These are phyloP conservation scores for Onychomys torridus DNA, from an alignment of 2,797 vertebrate genomes.

Conservation along the genomic window DNA sequence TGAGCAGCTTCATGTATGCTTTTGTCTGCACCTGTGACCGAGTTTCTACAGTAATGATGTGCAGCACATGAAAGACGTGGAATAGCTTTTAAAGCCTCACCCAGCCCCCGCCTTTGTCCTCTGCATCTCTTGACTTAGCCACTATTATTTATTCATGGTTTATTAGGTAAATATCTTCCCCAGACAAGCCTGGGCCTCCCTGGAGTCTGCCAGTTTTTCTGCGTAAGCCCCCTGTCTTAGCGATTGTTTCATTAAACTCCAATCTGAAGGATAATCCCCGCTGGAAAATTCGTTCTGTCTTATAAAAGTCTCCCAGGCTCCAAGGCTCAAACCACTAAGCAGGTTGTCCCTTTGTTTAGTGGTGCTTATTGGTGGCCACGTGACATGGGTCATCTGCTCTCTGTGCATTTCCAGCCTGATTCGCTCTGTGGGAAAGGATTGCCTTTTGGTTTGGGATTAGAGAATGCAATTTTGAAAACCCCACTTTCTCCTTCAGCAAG, in stretches of 20 bases:
- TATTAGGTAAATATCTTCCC: conserved; percentile 79
- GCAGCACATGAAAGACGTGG: conserved; percentile 27
- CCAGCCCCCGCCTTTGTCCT: conserved; percentile 55
- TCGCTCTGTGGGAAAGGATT: conserved; percentile 52
- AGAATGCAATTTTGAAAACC: conserved; percentile 11
- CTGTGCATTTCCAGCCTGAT: conserved; percentile 20
- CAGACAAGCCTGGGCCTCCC: conserved; percentile 67
- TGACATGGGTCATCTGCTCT: conserved; percentile 56
- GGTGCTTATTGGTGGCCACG: not conserved
- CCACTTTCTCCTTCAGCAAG: not conserved
- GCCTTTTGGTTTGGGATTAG: conserved; percentile 9
- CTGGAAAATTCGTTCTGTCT: conserved; percentile 76
- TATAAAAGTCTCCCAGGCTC: conserved; percentile 48
- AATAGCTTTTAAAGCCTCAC: conserved; percentile 66
- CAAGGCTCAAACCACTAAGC: conserved; percentile 61
- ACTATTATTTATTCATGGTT: conserved; percentile 80
- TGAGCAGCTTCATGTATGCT: not conserved
- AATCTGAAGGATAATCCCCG: conserved; percentile 73
- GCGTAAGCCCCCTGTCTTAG: conserved; percentile 50
- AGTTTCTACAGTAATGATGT: not conserved
- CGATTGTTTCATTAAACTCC: conserved; percentile 81
- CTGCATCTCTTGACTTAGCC: conserved; percentile 56
- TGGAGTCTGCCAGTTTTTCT: conserved; percentile 33
- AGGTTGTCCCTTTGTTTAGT: not conserved
- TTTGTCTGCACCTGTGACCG: not conserved